These are phyloP conservation scores for Falco berigora DNA, from an alignment of 2,797 vertebrate species.

Conservation along the genomic window DNA sequence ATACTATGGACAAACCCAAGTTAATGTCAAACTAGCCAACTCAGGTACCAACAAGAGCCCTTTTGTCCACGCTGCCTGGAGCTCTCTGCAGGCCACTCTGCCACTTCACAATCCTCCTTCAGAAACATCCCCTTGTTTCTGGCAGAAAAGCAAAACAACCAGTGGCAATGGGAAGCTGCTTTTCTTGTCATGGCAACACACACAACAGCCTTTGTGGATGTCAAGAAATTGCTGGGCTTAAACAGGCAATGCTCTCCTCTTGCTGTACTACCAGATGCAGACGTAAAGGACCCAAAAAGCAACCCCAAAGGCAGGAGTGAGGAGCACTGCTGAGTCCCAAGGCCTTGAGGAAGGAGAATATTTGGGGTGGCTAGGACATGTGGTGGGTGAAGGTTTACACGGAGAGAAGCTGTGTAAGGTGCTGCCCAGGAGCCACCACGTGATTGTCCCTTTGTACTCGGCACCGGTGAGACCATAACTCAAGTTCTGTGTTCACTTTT, in stretches of 20 bases:
- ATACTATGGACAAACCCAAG: not conserved
- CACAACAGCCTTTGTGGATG: not conserved
- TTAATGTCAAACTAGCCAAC: not conserved
- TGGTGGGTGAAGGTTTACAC: not conserved
- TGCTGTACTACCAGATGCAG: not conserved
- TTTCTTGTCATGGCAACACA: not conserved
- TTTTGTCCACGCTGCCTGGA: fast-evolving
- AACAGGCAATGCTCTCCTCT: not conserved
- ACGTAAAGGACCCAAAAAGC: not conserved
- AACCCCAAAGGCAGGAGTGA: not conserved
- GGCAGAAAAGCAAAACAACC: not conserved
- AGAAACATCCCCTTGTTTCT: not conserved
- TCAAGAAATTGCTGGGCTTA: not conserved
- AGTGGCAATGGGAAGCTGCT: not conserved
- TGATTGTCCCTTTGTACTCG: fast-evolving
- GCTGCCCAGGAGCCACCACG: not conserved
- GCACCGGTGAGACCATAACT: not conserved
- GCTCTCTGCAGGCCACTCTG: not conserved
- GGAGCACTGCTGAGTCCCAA: not conserved
- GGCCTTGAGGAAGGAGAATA: not conserved
- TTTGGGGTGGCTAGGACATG: not conserved
- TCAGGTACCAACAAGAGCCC: not conserved
- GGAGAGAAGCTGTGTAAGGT: not conserved
- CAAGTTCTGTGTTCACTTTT: not conserved
- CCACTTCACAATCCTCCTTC: not conserved